Evolutionary conservation across 2,113 vertebrate genomes (phyloP), one percentile per base, ranked within the genome.

Genomic region (Peromyscus californicus): DNA sequence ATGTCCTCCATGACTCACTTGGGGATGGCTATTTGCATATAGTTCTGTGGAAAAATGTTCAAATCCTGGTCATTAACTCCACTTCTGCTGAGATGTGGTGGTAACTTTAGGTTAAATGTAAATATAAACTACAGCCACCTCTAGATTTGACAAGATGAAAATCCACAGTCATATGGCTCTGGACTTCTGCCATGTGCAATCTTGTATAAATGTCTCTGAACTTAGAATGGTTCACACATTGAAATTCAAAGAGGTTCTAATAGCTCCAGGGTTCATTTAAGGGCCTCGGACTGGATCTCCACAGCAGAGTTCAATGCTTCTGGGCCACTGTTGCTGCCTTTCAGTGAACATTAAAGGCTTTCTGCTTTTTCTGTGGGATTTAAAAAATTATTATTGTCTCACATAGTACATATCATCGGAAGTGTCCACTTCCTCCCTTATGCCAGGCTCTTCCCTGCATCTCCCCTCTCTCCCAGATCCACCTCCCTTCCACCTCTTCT

Each of bases 211-310:
- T 83, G 89, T 91, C 42, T 75, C 61, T 97, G 89, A 91, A 92
- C 4, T 96, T 90, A 80, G 69, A 83, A 57, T 96, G 70, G 59
- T 90, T 75, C 59, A 31, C 63, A 90, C 8, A 90, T 9, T 97
- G 95, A 95, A 95, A 97, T 96, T 96, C 67, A 95, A 83, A 95
- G 69, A 95, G 7, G 45, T 36, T 13, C 63, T 87, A n/a, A 91
- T 83, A 89, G 21, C 26, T 69, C 13, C 63, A 45, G 67, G 33
- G 19, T 69, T 97, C 70, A 63, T 93, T 88, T 90, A 70, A 95
- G 85, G 1, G 94, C 8, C 2, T 33, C 5, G 57, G 45, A 29
- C 70, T 76, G 45, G 87, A 95, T 78, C 39, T 45, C 3, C 26
- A 76, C 51, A 72, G 17, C 39, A 31, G 22, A 2, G 11, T 2